These are phyloP conservation scores for Aphelenchoides avenae DNA, from an alignment of 1,140 invertebrate genomes.

Conservation along the genomic window DNA sequence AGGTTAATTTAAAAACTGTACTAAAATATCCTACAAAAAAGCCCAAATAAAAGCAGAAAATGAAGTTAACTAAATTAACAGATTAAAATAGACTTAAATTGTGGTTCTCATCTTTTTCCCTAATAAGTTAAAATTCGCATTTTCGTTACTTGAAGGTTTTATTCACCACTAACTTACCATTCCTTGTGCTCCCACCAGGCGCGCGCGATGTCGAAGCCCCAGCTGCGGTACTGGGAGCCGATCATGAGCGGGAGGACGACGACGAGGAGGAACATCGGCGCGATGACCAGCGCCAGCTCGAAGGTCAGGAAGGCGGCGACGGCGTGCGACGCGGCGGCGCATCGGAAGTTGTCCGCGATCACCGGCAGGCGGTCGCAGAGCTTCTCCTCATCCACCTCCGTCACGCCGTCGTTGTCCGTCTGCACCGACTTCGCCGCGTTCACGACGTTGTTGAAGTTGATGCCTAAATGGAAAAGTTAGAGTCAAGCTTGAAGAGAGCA, in stretches of 20 bases:
- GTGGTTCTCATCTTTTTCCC: not conserved
- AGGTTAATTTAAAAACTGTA: too few relatives aligned
- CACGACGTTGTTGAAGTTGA: constrained; percentile 25
- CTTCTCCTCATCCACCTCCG: constrained; percentile 32
- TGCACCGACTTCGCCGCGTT: constrained; percentile 6
- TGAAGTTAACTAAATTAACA: not conserved
- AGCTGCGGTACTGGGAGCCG: constrained; percentile 21
- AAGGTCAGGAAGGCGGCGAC: constrained; percentile 26
- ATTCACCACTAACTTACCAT: constrained; percentile 14
- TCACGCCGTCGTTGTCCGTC: constrained; percentile 24
- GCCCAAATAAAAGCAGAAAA: too few relatives aligned
- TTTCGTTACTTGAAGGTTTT: too few relatives aligned
- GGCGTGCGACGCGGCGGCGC: constrained; percentile 22
- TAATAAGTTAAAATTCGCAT: not conserved
- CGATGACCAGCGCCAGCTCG: constrained; percentile 22
- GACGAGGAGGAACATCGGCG: constrained; percentile 21
- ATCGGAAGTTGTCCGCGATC: constrained; percentile 27
- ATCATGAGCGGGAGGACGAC: constrained; percentile 28
- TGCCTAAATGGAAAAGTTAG: constrained; percentile 8
- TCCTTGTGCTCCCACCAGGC: constrained; percentile 30
- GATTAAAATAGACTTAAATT: constrained; percentile 8
- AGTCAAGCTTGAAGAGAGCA: not conserved
- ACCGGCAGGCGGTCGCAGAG: constrained; percentile 19
- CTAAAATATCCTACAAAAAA: not conserved
- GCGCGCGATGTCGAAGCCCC: constrained; percentile 31